phyloP scores from a whole-genome alignment of 2,888 invertebrate genomes.

The Iselma pallidipennis region DNA sequence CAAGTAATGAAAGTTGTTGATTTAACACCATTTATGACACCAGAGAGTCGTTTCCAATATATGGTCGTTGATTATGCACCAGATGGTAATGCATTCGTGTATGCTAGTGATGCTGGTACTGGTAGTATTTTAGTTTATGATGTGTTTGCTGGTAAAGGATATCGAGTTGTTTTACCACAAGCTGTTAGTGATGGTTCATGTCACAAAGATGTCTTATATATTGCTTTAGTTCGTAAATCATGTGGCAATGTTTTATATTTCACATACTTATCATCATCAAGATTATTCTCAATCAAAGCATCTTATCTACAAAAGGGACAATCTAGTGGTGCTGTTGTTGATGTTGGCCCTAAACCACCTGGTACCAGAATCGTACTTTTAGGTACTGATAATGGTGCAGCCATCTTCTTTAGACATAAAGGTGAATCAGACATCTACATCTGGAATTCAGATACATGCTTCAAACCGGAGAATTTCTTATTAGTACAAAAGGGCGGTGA shows the following conservation, averaged over 20 bases:
- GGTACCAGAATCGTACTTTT: conserved; percentile 60
- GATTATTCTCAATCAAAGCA: conserved; percentile 62
- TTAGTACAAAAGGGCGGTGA: conserved; percentile 64
- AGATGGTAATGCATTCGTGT: conserved; percentile 57
- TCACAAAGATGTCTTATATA: conserved; percentile 63
- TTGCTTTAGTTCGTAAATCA: conserved; percentile 59
- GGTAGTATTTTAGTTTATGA: conserved; percentile 60
- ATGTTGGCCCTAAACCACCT: conserved; percentile 61
- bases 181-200: conserved; percentile 52
- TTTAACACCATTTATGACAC: conserved; percentile 58
- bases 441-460: conserved; percentile 65
- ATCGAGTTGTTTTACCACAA: conserved; percentile 62
- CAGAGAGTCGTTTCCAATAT: conserved; percentile 62
- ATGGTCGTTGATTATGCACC: conserved; percentile 62
- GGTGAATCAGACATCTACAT: conserved; percentile 66
- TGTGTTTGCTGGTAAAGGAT: conserved; percentile 57
- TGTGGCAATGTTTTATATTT: conserved; percentile 60
- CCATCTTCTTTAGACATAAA: conserved; percentile 65
- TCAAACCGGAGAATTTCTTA: conserved; percentile 61
- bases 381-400: conserved; percentile 64
- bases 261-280: conserved; percentile 62
- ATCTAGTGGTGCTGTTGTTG: conserved; percentile 61
- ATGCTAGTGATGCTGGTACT: conserved; percentile 58
- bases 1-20: conserved; percentile 64
- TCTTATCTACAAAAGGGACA: conserved; percentile 60